Conservation (phyloP, 1,140 invertebrate genomes). For the Fopius arisanus region DNA sequence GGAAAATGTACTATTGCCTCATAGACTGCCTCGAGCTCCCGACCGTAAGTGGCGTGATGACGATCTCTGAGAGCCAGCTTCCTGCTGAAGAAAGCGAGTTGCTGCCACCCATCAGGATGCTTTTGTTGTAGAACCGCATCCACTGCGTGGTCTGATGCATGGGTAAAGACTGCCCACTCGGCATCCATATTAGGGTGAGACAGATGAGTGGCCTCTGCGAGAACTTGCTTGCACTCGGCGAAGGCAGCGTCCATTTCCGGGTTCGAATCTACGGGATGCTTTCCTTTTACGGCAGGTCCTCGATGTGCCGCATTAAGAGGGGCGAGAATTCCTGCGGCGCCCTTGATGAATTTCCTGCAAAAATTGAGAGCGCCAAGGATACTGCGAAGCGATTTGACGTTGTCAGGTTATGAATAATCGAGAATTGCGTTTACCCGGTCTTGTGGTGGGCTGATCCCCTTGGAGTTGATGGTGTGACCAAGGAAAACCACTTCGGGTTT, state of each 20-base stretch:
- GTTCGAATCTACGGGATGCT: not conserved
- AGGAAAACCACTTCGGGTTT: constrained; percentile 43
- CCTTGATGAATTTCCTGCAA: constrained; percentile 37
- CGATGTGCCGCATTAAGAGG: constrained; percentile 35
- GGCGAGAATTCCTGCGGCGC: constrained; percentile 34
- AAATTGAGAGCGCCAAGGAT: constrained; percentile 47
- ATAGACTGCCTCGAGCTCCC: constrained; percentile 55
- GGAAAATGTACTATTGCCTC: constrained; percentile 44
- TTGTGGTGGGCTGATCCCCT: constrained; percentile 32
- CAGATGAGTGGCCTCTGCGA: not conserved
- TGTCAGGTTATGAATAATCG: not conserved
- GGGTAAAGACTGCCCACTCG: not conserved
- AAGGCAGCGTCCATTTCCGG: not conserved
- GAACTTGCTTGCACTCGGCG: not conserved
- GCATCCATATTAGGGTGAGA: not conserved
- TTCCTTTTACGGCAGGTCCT: not conserved
- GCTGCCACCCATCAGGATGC: constrained; percentile 7
- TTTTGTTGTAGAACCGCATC: constrained; percentile 20
- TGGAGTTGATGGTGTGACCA: constrained; percentile 39
- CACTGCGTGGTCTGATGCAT: not conserved
- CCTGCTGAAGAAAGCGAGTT: constrained; percentile 21
- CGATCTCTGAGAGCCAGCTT: constrained; percentile 33
- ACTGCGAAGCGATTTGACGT: constrained; percentile 25
- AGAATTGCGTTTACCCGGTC: not conserved
- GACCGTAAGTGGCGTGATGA: constrained; percentile 44